A percentile compares a stretch with the other conserved stretches of the same genome.
Evolutionary conservation across 2,888 invertebrate genomes (phyloP).

Genomic region (Leuctra nigra): DNA sequence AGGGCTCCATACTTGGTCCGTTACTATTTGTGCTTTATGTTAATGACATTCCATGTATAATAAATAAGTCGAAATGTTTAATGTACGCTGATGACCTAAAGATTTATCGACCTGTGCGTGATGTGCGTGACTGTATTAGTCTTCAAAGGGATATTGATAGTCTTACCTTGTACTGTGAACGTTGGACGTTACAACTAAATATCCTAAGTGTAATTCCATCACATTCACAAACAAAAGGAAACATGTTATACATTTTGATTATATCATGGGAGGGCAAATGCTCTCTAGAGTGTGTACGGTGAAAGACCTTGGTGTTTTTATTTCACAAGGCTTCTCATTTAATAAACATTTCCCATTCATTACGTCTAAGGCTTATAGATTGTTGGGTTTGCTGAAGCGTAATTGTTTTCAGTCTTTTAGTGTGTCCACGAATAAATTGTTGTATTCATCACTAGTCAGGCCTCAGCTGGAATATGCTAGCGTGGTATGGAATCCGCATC

Average conservation of each 20-base stretch:
- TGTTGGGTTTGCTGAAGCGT: not conserved
- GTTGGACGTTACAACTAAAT: conserved; percentile 5
- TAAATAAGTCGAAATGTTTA: not conserved
- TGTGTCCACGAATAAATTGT: not conserved
- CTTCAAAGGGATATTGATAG: not conserved
- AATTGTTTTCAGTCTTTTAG: not conserved
- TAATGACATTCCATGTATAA: not conserved
- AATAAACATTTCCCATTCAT: not conserved
- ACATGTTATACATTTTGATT: not conserved
- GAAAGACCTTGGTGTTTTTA: conserved; percentile 1
- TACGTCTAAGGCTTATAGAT: not conserved
- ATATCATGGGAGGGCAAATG: not conserved
- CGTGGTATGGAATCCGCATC: conserved; percentile 4
- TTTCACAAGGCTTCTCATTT: not conserved
- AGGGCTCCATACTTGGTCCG: conserved; percentile 6
- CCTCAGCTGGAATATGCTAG: conserved; percentile 9
- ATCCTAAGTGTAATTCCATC: not conserved
- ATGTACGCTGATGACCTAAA: conserved; percentile 15
- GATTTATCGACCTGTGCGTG: not conserved
- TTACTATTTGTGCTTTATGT: conserved; percentile 1
- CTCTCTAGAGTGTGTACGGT: not conserved
- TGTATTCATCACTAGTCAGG: not conserved
- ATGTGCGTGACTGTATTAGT: not conserved
- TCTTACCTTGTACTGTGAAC: not conserved
- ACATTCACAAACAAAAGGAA: conserved; percentile 7